Conservation (phyloP, 2,888 invertebrate species). For the Hyposoter didymator region DNA sequence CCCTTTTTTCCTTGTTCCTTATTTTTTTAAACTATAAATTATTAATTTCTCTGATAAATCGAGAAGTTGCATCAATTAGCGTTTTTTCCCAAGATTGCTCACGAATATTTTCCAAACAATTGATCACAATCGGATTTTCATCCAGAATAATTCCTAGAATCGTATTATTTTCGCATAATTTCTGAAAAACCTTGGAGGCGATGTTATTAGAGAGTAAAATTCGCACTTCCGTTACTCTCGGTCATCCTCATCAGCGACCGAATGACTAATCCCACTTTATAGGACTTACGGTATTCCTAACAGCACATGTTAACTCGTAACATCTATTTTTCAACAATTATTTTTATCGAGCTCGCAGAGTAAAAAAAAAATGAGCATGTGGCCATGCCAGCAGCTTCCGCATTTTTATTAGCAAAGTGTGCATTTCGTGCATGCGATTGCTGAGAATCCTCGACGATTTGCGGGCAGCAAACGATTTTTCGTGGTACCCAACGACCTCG, state of each 20-base stretch:
- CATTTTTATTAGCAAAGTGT: not conserved
- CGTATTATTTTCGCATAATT: not conserved
- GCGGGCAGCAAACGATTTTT: not conserved
- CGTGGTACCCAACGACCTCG: no score
- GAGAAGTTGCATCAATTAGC: not conserved
- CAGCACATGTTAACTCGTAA: constrained; percentile 7
- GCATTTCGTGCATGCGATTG: not conserved
- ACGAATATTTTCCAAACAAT: not conserved
- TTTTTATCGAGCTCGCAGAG: not conserved
- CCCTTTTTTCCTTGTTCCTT: no score
- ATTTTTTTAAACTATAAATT: not conserved
- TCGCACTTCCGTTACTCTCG: constrained; percentile 26
- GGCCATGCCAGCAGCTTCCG: not conserved
- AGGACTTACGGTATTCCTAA: constrained; percentile 25
- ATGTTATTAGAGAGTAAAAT: constrained; percentile 7
- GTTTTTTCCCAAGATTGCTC: not conserved
- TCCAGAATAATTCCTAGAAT: not conserved
- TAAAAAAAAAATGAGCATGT: not conserved
- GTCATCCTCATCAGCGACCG: constrained; percentile 1
- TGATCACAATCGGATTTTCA: not conserved
- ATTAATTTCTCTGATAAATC: not conserved
- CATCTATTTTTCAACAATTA: constrained; percentile 4
- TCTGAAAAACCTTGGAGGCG: not conserved
- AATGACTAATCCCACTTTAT: constrained; percentile 6
- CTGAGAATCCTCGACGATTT: not conserved